Base-by-base conservation (phyloP, 2,797 vertebrate genomes). In the Poeciliopsis paucimaculata region DNA sequence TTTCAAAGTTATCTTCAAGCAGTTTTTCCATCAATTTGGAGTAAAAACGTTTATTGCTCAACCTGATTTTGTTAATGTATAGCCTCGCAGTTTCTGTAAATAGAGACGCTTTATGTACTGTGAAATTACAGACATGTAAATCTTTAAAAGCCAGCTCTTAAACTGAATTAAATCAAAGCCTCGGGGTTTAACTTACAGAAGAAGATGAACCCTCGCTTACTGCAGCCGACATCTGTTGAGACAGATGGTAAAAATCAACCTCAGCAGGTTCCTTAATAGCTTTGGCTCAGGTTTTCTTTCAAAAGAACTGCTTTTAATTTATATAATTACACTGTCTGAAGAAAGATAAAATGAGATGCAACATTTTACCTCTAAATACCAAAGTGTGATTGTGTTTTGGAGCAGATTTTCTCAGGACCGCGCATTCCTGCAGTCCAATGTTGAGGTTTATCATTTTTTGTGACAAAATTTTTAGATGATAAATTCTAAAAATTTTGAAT, bases 191-290 rank as follows among this genome's bases (percentile, higher is more conserved):
- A 20, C 20, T 85, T 75, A 47, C 80, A 79, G 73, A 49, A 77
- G 75, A 55, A 20, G 72, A 46, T 73, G 80, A 87, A 80, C 77
- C 84, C 28, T 91, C 82, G 77, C 87, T 83, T 84, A 20, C 72
- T 83, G 64, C 79, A 77, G 79, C 43, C 23, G 5, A 75, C 87
- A 84, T 88, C 89, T 88, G 90, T 36, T 84, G 55, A 73, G 70
- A 75, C 89, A 90, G 89, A 92, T 90, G 91, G 88, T 77, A 85
- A 77, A 87, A 71, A 78, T 83, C 49, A 6, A 84, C 75, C 81
- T 82, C 81, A 79, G 87, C 88, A 77, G 89, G 86, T 88, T 88
- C 47, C 78, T 77, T 79, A 89, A 90, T 77, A 77, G 84, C 80
- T 76, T 81, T n/a, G 34, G 82, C 75, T 83, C 85, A 77, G 86